Base-by-base conservation (phyloP, 2,888 invertebrate species). In the Plebejus melissa region DNA sequence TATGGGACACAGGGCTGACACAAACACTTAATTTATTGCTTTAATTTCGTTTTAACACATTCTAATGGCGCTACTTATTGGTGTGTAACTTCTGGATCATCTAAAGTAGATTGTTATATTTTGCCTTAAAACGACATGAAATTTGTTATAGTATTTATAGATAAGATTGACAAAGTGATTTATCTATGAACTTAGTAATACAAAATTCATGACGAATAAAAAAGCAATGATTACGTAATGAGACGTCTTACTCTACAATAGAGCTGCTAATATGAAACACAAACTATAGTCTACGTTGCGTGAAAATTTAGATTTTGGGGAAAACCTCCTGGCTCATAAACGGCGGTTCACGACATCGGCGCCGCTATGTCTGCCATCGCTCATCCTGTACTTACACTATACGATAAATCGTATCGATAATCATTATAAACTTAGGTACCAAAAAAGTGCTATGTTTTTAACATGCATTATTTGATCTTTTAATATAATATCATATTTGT, bases 341-440 rank as follows among this genome's bases (percentile, higher is more conserved):
- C 13, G 32, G 13, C 4, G 5, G 74, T 76, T 77, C 78, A 79
- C 77, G 77, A 78, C 79, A 77, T 65, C 69, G 86, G 83, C 87
- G 85, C 83, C 86, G 76, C 81, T 78, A 82, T 79, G 85, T 86
- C 87, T 86, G 79, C 82, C 78, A 80, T 83, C 79, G 77, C 80
- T 79, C 77, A 76, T 75, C 72, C 38, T 41, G 75, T 32, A 11
- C 82, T 85, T 83, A 84, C 75, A 78, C 74, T 69, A 16, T 74
- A 80, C 84, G 81, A 79, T 11, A 74, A 70, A 60, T 79, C 76
- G 77, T 76, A 46, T 77, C 74, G 77, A 16, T 4, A 4, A 11
- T 11, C 1, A 2, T 54, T 16, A 16, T 16, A 54, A 54, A 46
- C 11, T 46, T 2, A 46, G 1, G 54, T 16, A 1, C 4, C 54